Percentiles rank a stretch among this genome's conserved stretches.
These are phyloP conservation scores for Platyscapa corneri DNA, from an alignment of 1,140 invertebrate genomes.

Conservation along the genomic window DNA sequence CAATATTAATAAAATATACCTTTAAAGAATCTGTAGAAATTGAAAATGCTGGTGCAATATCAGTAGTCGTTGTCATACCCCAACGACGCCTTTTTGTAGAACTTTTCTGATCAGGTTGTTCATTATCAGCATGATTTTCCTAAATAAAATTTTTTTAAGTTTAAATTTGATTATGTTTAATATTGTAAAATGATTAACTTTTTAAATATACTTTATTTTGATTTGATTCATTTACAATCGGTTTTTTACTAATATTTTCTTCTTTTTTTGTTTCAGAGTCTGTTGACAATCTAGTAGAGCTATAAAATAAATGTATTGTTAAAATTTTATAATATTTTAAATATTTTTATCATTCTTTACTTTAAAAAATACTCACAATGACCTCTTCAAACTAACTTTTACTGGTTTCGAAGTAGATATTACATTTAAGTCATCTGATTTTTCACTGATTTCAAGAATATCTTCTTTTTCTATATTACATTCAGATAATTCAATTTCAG, in stretches of 20 bases:
- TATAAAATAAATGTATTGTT: constrained; percentile 53
- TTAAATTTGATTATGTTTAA: too few relatives aligned
- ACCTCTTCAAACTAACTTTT: constrained; percentile 71
- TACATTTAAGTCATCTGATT: constrained; percentile 52
- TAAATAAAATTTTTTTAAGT: constrained; percentile 47
- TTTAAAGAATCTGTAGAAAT: constrained; percentile 75
- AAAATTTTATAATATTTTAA: constrained; percentile 26
- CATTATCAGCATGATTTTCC: constrained; percentile 66
- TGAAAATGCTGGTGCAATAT: constrained; percentile 68
- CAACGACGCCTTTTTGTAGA: constrained; percentile 71
- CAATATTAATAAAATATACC: constrained; percentile 58
- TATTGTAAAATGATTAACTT: neutral
- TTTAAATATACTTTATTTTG: constrained; percentile 60
- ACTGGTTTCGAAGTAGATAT: constrained; percentile 61
- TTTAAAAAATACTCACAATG: constrained; percentile 66
- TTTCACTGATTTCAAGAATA: constrained; percentile 52
- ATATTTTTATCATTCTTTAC: constrained; percentile 6
- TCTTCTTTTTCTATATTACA: constrained; percentile 48
- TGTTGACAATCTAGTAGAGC: constrained; percentile 56
- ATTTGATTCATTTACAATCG: constrained; percentile 55
- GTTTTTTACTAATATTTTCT: constrained; percentile 53
- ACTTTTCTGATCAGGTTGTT: constrained; percentile 64
- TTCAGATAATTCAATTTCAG: constrained; percentile 51
- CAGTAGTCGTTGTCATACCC: constrained; percentile 67
- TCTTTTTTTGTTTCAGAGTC: constrained; percentile 58